These are phyloP conservation scores for Tautogolabrus adspersus DNA, from an alignment of 2,113 vertebrate genomes.

Conservation along the genomic window DNA sequence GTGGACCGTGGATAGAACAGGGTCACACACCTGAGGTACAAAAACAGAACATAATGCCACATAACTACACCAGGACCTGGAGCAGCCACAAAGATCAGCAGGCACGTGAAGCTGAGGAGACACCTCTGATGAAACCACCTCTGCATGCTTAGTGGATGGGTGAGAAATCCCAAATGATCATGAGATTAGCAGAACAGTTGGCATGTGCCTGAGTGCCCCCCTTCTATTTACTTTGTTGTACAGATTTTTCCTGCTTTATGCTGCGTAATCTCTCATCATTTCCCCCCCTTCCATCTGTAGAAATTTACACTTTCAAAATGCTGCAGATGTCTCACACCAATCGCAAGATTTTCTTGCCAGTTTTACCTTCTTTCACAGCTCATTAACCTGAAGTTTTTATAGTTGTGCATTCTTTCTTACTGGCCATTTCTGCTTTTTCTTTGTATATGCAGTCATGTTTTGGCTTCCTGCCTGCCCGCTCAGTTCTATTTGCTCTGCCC, in stretches of 20 bases:
- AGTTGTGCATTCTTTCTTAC: background rate
- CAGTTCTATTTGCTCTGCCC: background rate
- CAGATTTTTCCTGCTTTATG: slow-evolving; percentile 1
- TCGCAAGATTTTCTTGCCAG: background rate
- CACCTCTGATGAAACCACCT: background rate
- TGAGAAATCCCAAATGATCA: slow-evolving; percentile 11
- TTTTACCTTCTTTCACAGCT: background rate
- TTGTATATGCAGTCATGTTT: background rate
- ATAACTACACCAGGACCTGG: too few relatives aligned
- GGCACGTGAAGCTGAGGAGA: background rate
- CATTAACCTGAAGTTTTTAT: background rate
- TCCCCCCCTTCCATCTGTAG: background rate
- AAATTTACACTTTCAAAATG: background rate
- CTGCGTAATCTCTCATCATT: background rate
- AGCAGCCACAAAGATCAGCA: too few relatives aligned
- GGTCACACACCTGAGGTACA: too few relatives aligned
- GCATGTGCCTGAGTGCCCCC: background rate
- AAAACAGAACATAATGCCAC: too few relatives aligned
- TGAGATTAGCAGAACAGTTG: slow-evolving; percentile 17
- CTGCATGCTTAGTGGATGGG: background rate
- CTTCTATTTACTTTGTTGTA: background rate
- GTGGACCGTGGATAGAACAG: too few relatives aligned
- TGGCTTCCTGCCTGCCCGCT: background rate
- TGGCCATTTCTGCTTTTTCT: background rate
- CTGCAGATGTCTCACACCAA: background rate